Conservation (phyloP, 1,140 invertebrate species). For the Chironomus tepperi region DNA sequence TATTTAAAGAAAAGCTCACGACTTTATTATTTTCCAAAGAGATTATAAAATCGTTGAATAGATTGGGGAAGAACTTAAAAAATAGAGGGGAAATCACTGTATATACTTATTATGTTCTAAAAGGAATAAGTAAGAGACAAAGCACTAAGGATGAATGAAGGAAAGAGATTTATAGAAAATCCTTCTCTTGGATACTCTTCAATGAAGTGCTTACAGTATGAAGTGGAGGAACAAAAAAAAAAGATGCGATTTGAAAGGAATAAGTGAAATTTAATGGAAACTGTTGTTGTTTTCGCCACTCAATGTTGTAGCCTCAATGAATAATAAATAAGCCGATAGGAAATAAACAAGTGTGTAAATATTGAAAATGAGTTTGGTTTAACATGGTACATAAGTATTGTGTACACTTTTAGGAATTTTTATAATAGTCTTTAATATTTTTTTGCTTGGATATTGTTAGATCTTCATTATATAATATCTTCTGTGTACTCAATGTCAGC, state of each 20-base stretch:
- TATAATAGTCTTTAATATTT: too few species aligned
- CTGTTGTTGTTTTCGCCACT: slow-evolving; percentile 17
- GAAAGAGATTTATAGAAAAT: slow-evolving; percentile 11
- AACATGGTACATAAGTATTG: too few species aligned
- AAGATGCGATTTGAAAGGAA: not conserved
- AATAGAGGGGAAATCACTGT: not conserved
- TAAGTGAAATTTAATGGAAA: slow-evolving; percentile 21
- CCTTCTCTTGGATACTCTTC: not conserved
- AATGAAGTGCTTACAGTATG: not conserved
- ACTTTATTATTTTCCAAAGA: not conserved
- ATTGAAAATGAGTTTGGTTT: too few species aligned
- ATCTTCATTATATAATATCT: too few species aligned
- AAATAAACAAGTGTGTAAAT: not conserved
- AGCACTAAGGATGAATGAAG: not conserved
- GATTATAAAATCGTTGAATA: slow-evolving; percentile 14
- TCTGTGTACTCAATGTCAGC: too few species aligned
- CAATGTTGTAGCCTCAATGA: slow-evolving; percentile 3
- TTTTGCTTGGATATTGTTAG: too few species aligned
- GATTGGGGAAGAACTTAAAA: not conserved
- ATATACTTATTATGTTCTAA: too few species aligned
- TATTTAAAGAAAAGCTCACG: not conserved
- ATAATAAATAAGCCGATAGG: not conserved
- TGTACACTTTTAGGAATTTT: too few species aligned
- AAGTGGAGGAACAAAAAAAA: not conserved
- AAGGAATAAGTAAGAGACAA: not conserved